Evolutionary conservation across 2,797 vertebrate species (phyloP), one percentile per base, ranked within the genome.

Genomic region (Rhyacichthys aspro): DNA sequence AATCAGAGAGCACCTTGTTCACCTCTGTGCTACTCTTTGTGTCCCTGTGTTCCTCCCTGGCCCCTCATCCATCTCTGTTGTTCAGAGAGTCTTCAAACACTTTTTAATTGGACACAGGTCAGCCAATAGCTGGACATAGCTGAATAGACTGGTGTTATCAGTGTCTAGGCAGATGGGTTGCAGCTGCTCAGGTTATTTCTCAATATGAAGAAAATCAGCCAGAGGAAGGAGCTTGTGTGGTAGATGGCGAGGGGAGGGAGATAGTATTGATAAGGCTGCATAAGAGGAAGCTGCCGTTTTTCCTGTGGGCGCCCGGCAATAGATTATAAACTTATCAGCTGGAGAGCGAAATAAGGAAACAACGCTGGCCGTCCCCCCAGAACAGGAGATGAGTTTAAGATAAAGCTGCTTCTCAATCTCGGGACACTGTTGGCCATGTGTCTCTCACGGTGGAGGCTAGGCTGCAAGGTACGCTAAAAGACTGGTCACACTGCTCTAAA

Each of bases 21-120:
- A 76, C 67, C 71, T 70, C 67, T 59, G 61, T 12, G 12, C 45
- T 45, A 32, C 65, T 74, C 67, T 64, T 43, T 73, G 48, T 46
- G 46, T 60, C 33, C 60, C 10, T 43, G 37, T 14, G 16, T 71
- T 38, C 37, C 69, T 62, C 58, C 59, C 57, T 47, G 55, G 57
- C 68, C 74, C 55, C 49, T 56, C 58, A 81, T 78, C 62, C 45
- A 66, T 81, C 63, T 74, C 59, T 55, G 49, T 75, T 77, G 70
- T 78, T 61, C 68, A 63, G 52, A 59, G 54, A 66, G 77, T 82
- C 59, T 79, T 83, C 60, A 79, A 85, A 80, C 70, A 62, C 70
- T 61, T 67, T 77, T 84, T 85, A 89, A 89, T 88, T 88, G 84
- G 81, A 69, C 70, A 44, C 52, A 79, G 74, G 76, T 87, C 78